phyloP scores from a whole-genome alignment of 1,140 invertebrate genomes.

The Calephelis nemesis region DNA sequence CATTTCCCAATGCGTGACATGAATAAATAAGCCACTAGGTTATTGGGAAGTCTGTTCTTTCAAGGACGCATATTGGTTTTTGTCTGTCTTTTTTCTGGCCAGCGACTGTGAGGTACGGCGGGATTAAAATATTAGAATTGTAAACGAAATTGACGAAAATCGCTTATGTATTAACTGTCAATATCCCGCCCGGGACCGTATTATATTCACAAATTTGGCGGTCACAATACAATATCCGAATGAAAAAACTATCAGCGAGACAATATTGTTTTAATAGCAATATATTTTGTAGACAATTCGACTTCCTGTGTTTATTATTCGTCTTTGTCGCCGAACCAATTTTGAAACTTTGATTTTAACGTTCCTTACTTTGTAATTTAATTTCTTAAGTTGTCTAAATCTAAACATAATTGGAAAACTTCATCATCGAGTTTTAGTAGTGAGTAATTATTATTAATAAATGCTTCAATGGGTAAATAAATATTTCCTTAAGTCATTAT shows the following conservation, averaged over 20 bases:
- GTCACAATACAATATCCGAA: conserved; percentile 38
- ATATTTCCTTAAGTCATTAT: no score
- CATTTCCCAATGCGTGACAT: conserved; percentile 1
- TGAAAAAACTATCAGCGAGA: conserved; percentile 32
- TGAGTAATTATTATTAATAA: no score
- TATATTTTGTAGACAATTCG: neutral
- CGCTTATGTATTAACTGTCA: conserved; percentile 52
- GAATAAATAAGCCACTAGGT: conserved; percentile 51
- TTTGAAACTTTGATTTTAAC: no score
- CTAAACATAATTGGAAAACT: no score
- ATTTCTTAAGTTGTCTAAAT: no score
- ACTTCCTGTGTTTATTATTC: conserved; percentile 6
- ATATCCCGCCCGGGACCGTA: conserved; percentile 40
- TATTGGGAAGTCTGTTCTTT: conserved; percentile 47
- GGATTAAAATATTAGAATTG: conserved; percentile 51
- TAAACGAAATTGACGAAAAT: conserved; percentile 58
- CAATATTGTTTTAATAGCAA: conserved; percentile 21
- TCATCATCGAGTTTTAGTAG: no score
- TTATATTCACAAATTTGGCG: conserved; percentile 60
- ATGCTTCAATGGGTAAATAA: no score
- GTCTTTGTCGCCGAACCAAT: neutral
- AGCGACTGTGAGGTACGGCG: conserved; percentile 29
- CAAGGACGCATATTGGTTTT: conserved; percentile 50
- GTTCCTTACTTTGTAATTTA: no score
- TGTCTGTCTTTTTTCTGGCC: conserved; percentile 36